Conservation (phyloP, 2,113 vertebrate species). For the Pollimyrus isidori region DNA sequence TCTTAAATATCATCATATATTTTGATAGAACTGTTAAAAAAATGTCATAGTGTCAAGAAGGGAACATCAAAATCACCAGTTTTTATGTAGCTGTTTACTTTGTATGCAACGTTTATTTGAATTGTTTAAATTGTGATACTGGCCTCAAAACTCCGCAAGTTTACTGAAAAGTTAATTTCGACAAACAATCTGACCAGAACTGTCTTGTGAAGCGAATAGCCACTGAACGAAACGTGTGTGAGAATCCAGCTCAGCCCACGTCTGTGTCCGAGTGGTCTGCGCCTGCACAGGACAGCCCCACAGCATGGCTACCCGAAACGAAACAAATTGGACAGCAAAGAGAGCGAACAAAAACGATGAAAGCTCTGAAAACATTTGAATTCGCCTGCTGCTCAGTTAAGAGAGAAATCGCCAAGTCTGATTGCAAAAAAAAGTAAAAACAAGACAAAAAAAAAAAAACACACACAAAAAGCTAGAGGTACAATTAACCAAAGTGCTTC, state of each 20-base stretch:
- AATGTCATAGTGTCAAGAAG: not conserved
- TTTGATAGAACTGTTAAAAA: slow-evolving; percentile 14
- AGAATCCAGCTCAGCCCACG: slow-evolving; percentile 73
- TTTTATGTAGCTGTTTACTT: not conserved
- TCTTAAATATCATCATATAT: not conserved
- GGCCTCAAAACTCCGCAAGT: slow-evolving; percentile 33
- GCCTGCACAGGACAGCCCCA: slow-evolving; percentile 44
- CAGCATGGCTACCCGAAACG: slow-evolving; percentile 32
- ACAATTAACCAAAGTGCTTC: slow-evolving; percentile 88
- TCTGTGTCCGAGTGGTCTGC: slow-evolving; percentile 32
- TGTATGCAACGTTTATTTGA: not conserved
- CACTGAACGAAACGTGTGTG: slow-evolving; percentile 46
- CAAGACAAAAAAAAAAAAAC: slow-evolving; percentile 40
- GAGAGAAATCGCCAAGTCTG: slow-evolving; percentile 6
- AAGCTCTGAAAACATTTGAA: slow-evolving; percentile 31
- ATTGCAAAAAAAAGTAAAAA: slow-evolving; percentile 6
- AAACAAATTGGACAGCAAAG: slow-evolving; percentile 31
- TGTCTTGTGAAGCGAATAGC: slow-evolving; percentile 48
- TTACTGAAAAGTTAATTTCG: slow-evolving; percentile 36
- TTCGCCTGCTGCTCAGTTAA: slow-evolving; percentile 9
- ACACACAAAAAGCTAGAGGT: slow-evolving; percentile 56
- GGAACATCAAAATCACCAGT: not conserved
- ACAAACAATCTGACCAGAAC: slow-evolving; percentile 52
- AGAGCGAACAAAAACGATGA: slow-evolving; percentile 24
- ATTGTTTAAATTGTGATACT: slow-evolving; percentile 41